Base-by-base conservation (phyloP, 2,888 invertebrate species). In the Drosophila fungiperda region DNA sequence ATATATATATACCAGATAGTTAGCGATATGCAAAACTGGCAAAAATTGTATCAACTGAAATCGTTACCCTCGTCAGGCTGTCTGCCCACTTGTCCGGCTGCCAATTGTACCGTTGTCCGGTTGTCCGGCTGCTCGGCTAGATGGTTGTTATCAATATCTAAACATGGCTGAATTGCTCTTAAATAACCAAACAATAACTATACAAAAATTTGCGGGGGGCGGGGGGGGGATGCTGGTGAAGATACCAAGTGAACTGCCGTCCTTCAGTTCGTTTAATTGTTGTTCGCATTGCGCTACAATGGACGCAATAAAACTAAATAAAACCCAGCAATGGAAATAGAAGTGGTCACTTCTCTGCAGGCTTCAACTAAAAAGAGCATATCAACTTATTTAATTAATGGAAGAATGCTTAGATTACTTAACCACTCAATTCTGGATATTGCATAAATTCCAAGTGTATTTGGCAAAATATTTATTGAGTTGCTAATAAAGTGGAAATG, bases 121-220 rank as follows among this genome's bases (percentile, higher is more conserved):
- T 38, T 78, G 67, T 68, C 75, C 73, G 68, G 60, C 52, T 74
- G 89, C 64, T 66, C 60, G 54, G 40, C 59, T 87, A 69, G 71
- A 83, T 83, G 83, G 78, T 68, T 81, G 89, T 86, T 90, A 87
- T 90, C 86, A 89, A 84, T 90, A 81, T 83, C 90, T 90, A 90
- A 89, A 89, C 89, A 81, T 76, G 82, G 90, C 83, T 90, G 90
- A 83, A 90, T 87, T 82, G 90, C 86, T 83, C 87, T 90, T 87
- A 87, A 87, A 87, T 87, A 87, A 88, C 89, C 85, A 88, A 90
- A 86, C 85, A 86, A 86, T 88, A 86, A 86, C 89, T 81, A 70
- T 69, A 81, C 67, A 59, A 35, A 59, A 61, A 64, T 62, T 58
- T 1, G 26, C 2, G 26, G 38, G 17, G 23, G 15, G 20, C 4